Evolutionary conservation across 1,140 invertebrate species (phyloP).

Genomic region (Pygmarrhopalites habei): DNA sequence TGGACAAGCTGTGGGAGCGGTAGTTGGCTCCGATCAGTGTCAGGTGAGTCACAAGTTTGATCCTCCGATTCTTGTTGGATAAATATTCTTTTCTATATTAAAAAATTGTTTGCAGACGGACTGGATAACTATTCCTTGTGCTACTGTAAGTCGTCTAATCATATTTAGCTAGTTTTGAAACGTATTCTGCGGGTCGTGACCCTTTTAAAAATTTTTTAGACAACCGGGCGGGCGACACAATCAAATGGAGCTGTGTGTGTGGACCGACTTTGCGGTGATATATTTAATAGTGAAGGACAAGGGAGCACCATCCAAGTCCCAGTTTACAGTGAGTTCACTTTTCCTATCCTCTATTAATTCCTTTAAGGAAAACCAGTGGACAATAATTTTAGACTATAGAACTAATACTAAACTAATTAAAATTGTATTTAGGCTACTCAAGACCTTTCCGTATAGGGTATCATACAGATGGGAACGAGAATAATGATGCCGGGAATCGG

Average conservation of each 20-base stretch:
- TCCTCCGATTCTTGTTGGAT: too few relatives aligned
- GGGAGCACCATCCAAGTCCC: conserved; percentile 50
- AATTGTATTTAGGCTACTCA: conserved; percentile 66
- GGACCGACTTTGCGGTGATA: conserved; percentile 64
- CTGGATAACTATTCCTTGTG: conserved; percentile 70
- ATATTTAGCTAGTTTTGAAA: too few relatives aligned
- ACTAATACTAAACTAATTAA: too few relatives aligned
- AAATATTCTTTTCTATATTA: too few relatives aligned
- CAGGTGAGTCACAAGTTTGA: too few relatives aligned
- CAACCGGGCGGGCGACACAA: conserved; percentile 50
- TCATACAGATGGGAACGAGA: conserved; percentile 67
- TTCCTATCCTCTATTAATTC: too few relatives aligned
- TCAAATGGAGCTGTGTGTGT: conserved; percentile 48
- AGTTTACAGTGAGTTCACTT: conserved; percentile 61
- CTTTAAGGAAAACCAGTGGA: background rate
- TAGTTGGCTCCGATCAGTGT: conserved; percentile 51
- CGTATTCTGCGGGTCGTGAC: too few relatives aligned
- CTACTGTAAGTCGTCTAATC: too few relatives aligned
- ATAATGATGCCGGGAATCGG: conserved; percentile 61
- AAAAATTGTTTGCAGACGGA: too few relatives aligned
- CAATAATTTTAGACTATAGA: too few relatives aligned
- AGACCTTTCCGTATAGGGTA: conserved; percentile 67
- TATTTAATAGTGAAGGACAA: conserved; percentile 54
- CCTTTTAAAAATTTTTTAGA: too few relatives aligned
- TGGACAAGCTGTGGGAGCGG: conserved; percentile 42